A percentile compares a stretch with the other conserved stretches of the same genome.
These are phyloP conservation scores for Eristalinus sepulchralis DNA, from an alignment of 2,888 invertebrate genomes.

Conservation along the genomic window DNA sequence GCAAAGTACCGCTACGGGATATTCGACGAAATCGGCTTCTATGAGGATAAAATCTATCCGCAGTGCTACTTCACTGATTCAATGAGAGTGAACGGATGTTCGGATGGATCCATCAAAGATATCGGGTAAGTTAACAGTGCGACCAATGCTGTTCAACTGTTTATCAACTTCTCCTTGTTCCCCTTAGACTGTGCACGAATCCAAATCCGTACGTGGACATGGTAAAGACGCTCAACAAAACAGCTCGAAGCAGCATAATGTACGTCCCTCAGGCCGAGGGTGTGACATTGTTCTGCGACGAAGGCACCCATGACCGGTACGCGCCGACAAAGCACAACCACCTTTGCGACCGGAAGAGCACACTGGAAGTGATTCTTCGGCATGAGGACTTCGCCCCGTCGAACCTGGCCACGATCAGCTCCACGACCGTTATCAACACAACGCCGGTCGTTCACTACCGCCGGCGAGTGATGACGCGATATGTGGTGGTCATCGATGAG, in stretches of 20 bases:
- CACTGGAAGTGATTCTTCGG: constrained; percentile 83
- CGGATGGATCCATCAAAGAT: constrained; percentile 81
- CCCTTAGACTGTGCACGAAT: constrained; percentile 46
- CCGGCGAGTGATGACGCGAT: constrained; percentile 82
- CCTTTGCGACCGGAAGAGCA: constrained; percentile 84
- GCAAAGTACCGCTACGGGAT: constrained; percentile 86
- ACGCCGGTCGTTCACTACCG: constrained; percentile 82
- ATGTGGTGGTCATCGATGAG: constrained; percentile 83
- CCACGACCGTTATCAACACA: constrained; percentile 78
- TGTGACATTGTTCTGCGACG: constrained; percentile 84
- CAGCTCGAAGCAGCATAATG: constrained; percentile 82
- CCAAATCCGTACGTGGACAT: constrained; percentile 58
- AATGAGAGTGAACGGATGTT: constrained; percentile 81
- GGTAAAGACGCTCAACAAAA: constrained; percentile 76
- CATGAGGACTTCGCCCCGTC: constrained; percentile 82
- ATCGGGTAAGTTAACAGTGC: constrained; percentile 80
- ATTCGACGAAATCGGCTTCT: constrained; percentile 85
- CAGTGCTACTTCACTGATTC: constrained; percentile 81
- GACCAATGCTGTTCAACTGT: too few species aligned
- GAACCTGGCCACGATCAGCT: constrained; percentile 14
- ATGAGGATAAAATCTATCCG: constrained; percentile 83
- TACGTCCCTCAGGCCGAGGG: constrained; percentile 82
- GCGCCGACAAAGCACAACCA: constrained; percentile 86
- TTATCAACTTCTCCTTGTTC: background rate
- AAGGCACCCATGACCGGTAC: constrained; percentile 83